These are phyloP conservation scores for Platysternon megacephalum DNA, from an alignment of 2,113 vertebrate genomes.

Conservation along the genomic window DNA sequence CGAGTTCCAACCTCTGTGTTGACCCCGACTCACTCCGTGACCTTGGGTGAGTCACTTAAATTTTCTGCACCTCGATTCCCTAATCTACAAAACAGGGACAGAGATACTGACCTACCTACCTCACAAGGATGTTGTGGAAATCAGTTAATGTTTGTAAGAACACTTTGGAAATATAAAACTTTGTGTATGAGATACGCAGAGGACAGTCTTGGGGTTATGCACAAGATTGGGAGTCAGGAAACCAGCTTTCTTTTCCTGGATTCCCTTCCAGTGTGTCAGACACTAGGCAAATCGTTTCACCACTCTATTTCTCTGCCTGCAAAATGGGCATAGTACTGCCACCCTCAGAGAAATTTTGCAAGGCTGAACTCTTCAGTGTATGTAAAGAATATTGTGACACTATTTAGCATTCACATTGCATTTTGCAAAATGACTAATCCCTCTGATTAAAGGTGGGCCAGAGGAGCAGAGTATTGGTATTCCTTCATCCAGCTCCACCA, in stretches of 20 bases:
- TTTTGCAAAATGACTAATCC: too few species aligned
- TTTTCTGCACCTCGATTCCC: not conserved
- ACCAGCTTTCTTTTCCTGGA: not conserved
- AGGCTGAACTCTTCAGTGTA: not conserved
- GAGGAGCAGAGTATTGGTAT: not conserved
- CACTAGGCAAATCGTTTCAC: not conserved
- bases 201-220: not conserved
- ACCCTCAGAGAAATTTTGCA: fast-evolving
- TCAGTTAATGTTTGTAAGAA: not conserved
- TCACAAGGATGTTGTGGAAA: not conserved
- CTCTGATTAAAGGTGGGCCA: not conserved
- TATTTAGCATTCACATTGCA: not conserved
- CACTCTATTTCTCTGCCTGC: not conserved
- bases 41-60: not conserved
- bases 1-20: not conserved
- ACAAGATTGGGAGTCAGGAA: not conserved
- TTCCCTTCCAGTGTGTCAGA: not conserved
- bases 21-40: not conserved
- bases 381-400: fast-evolving
- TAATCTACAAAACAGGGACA: not conserved
- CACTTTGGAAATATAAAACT: not conserved
- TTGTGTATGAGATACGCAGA: not conserved
- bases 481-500: not conserved
- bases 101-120: not conserved
- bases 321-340: not conserved